These are phyloP conservation scores for Rhabdophis nuchalis DNA, from an alignment of 2,797 vertebrate genomes.

Conservation along the genomic window DNA sequence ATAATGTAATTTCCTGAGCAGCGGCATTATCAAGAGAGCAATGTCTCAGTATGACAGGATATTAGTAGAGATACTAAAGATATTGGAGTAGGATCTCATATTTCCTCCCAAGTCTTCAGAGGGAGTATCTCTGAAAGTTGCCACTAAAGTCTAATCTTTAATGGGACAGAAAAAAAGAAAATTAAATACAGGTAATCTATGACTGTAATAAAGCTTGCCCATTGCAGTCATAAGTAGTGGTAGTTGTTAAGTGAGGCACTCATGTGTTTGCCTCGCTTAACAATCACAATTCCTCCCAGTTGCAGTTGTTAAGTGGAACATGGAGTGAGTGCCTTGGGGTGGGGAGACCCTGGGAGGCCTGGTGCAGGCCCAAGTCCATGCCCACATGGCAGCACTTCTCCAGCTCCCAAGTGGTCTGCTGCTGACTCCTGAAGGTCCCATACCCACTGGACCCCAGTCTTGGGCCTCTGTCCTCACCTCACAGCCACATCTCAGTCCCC, in stretches of 20 bases:
- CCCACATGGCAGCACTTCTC: not conserved
- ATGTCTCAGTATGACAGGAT: not conserved
- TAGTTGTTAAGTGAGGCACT: not conserved
- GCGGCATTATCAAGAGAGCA: not conserved
- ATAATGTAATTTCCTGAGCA: not conserved
- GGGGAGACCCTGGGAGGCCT: not conserved
- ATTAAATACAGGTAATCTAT: not conserved
- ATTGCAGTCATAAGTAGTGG: not conserved
- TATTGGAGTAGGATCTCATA: not conserved
- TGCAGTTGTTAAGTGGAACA: not conserved
- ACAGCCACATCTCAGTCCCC: not conserved
- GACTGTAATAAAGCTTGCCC: not conserved
- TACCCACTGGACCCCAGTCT: not conserved
- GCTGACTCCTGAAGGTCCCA: not conserved
- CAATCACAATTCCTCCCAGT: not conserved
- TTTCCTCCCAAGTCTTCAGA: not conserved
- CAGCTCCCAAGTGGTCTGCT: not conserved
- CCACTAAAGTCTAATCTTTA: not conserved
- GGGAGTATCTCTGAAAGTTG: not conserved
- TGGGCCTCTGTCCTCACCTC: not conserved
- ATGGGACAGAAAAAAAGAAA: not conserved
- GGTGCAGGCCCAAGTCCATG: not conserved
- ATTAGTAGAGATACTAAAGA: not conserved
- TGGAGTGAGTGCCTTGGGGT: not conserved
- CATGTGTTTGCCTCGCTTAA: not conserved